These are phyloP conservation scores for Tiliqua scincoides DNA, from an alignment of 2,113 vertebrate species.

Conservation along the genomic window DNA sequence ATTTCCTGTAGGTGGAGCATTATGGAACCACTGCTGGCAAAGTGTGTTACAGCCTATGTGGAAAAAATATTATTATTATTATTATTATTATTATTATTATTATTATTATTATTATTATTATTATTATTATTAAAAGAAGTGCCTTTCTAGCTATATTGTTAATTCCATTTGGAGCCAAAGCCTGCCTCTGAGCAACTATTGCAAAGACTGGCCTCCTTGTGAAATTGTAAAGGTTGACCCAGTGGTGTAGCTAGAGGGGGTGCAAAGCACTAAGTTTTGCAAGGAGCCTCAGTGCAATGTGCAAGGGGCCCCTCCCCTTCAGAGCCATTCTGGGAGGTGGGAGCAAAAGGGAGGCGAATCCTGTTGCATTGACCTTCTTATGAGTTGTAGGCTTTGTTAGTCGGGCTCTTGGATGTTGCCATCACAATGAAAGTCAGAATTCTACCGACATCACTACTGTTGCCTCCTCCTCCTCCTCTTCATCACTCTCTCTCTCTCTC, in stretches of 20 bases:
- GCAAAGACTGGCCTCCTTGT: not conserved
- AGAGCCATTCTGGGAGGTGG: no score
- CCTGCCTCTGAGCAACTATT: not conserved
- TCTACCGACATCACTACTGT: not conserved
- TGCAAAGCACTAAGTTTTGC: no score
- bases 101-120: no score
- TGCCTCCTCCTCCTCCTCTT: no score
- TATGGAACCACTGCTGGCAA: not conserved
- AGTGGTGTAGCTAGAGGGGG: no score
- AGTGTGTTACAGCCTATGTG: not conserved
- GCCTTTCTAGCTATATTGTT: not conserved
- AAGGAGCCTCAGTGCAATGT: no score
- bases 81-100: no score
- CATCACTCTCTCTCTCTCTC: not conserved
- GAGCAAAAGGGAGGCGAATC: no score
- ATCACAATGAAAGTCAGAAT: not conserved
- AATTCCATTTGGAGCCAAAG: not conserved
- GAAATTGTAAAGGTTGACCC: fast-evolving
- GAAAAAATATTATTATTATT: no score
- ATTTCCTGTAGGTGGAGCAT: not conserved
- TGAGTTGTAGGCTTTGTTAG: not conserved
- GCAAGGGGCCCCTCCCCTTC: no score
- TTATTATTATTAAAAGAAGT: no score
- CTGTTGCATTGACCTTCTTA: no score
- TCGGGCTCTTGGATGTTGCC: not conserved